Evolutionary conservation across 2,113 vertebrate genomes (phyloP).

Genomic region (Hyaena hyaena): DNA sequence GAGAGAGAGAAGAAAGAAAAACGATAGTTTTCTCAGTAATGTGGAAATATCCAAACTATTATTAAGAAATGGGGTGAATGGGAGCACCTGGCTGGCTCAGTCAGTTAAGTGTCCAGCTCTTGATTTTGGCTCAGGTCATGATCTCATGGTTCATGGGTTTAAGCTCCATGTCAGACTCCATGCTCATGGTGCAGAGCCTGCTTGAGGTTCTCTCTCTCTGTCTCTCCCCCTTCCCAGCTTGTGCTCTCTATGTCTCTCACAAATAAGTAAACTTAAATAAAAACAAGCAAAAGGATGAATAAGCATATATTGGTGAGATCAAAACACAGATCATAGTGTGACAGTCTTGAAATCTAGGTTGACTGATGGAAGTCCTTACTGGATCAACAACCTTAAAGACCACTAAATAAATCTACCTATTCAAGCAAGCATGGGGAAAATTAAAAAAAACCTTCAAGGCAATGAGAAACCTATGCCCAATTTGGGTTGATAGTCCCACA

Average conservation of each 20-base stretch:
- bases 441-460: neutral
- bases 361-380: neutral
- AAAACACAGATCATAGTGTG: neutral
- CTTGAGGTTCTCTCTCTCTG: too few relatives aligned
- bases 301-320: neutral
- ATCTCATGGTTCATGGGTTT: too few relatives aligned
- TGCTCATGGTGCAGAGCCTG: too few relatives aligned
- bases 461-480: neutral
- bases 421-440: neutral
- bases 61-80: neutral
- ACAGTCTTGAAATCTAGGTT: neutral
- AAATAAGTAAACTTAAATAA: too few relatives aligned
- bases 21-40: neutral
- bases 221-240: too few relatives aligned
- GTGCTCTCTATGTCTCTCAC: too few relatives aligned
- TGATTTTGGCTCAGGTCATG: too few relatives aligned
- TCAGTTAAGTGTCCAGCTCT: too few relatives aligned
- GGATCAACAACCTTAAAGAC: neutral
- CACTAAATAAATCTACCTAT: neutral
- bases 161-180: too few relatives aligned
- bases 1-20: neutral
- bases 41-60: neutral
- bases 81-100: too few relatives aligned
- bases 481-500: too few relatives aligned
- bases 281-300: neutral